These are phyloP conservation scores for Psylliodes chrysocephalus DNA, from an alignment of 2,888 invertebrate species.

Conservation along the genomic window DNA sequence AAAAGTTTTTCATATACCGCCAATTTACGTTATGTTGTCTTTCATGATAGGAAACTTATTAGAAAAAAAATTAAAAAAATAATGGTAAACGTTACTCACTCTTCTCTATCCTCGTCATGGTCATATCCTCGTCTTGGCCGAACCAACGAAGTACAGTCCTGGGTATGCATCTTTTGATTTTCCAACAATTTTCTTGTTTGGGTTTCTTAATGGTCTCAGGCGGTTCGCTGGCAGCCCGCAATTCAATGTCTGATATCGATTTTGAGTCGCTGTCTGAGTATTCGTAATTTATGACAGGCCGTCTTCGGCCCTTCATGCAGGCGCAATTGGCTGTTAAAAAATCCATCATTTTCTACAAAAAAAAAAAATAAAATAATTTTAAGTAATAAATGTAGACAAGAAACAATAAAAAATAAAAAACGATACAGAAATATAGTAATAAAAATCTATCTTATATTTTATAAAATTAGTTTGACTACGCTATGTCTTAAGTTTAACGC, in stretches of 20 bases:
- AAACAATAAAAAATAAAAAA: too few relatives aligned
- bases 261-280: slow-evolving; percentile 53
- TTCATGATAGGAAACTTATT: too few relatives aligned
- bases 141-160: slow-evolving; percentile 74
- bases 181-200: slow-evolving; percentile 44
- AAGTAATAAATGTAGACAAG: too few relatives aligned
- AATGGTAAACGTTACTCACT: too few relatives aligned
- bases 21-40: too few relatives aligned
- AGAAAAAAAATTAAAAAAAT: too few relatives aligned
- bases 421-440: too few relatives aligned
- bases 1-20: too few relatives aligned
- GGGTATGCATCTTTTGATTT: slow-evolving; percentile 65
- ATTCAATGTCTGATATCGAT: slow-evolving; percentile 66
- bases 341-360: slow-evolving; percentile 38
- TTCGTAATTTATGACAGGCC: slow-evolving; percentile 64
- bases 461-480: too few relatives aligned
- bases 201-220: slow-evolving; percentile 65
- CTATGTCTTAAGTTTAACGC: too few relatives aligned
- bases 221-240: slow-evolving; percentile 63
- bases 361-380: too few relatives aligned
- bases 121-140: slow-evolving; percentile 74
- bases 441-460: too few relatives aligned
- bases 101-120: slow-evolving; percentile 81
- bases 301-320: slow-evolving; percentile 46
- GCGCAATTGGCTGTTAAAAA: slow-evolving; percentile 47